phyloP scores from a whole-genome alignment of 2,113 vertebrate genomes.

The Salvelinus sp. region DNA sequence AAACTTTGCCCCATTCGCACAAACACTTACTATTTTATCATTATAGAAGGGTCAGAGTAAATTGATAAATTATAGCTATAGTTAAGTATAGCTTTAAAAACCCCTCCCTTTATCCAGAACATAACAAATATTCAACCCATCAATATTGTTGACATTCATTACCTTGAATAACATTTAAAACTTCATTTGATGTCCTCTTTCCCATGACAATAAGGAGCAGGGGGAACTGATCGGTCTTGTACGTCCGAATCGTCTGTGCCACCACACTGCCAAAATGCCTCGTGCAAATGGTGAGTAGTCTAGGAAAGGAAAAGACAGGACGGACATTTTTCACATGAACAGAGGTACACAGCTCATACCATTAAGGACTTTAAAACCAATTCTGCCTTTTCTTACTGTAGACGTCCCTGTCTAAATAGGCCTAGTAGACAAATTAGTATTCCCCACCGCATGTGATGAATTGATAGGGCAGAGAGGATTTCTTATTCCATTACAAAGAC shows the following conservation, averaged over 20 bases:
- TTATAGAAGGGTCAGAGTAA: too few species aligned
- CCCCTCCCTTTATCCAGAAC: too few species aligned
- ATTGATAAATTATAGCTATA: too few species aligned
- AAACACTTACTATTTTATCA: too few species aligned
- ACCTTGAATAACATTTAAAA: constrained; percentile 99
- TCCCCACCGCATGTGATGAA: constrained; percentile 90
- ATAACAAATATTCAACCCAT: too few species aligned
- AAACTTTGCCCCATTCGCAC: too few species aligned
- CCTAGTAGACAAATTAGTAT: constrained; percentile 88
- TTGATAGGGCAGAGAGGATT: constrained; percentile 99
- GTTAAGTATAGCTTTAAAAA: too few species aligned
- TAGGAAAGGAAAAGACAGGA: constrained; percentile 45
- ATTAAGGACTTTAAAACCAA: constrained; percentile 73
- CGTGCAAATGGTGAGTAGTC: constrained; percentile 96
- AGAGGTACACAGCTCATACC: constrained; percentile 17
- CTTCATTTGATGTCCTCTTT: constrained; percentile 98
- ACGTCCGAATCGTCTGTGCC: constrained; percentile 94
- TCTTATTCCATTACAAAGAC: constrained; percentile 99
- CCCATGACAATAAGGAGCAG: constrained; percentile 98
- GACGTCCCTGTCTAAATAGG: constrained; percentile 67
- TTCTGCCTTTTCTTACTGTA: constrained; percentile 66
- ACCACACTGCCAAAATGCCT: constrained; percentile 97
- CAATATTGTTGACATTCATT: constrained; percentile 22
- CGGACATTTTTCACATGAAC: constrained; percentile 17
- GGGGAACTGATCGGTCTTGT: constrained; percentile 98